Percentiles rank a stretch among this genome's conserved stretches.
phyloP scores from a whole-genome alignment of 1,140 invertebrate species.

The Drosophila novamexicana region DNA sequence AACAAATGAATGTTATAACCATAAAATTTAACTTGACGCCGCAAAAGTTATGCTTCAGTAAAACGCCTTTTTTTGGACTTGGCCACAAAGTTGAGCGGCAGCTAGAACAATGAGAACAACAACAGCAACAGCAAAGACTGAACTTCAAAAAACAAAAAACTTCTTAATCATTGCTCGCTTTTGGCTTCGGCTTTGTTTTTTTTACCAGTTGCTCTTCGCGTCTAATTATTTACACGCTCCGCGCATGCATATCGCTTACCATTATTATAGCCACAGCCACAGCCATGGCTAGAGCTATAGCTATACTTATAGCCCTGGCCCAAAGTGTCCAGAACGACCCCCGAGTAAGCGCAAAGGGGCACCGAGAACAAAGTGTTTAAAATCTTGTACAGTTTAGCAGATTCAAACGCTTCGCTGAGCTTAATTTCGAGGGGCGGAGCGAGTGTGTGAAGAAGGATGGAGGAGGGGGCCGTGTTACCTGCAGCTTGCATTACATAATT shows the following conservation, averaged over 20 bases:
- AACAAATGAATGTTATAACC: slow-evolving; percentile 80
- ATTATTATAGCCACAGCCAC: slow-evolving; percentile 48
- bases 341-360: neutral
- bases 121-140: slow-evolving; percentile 20
- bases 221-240: slow-evolving; percentile 79
- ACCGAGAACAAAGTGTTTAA: slow-evolving; percentile 65
- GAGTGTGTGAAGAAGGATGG: neutral
- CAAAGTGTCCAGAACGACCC: slow-evolving; percentile 54
- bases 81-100: slow-evolving; percentile 8
- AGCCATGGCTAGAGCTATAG: slow-evolving; percentile 22
- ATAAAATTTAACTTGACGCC: slow-evolving; percentile 77
- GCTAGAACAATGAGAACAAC: slow-evolving; percentile 23
- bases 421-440: slow-evolving; percentile 6
- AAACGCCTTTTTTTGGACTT: slow-evolving; percentile 58
- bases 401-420: slow-evolving; percentile 74
- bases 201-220: slow-evolving; percentile 35
- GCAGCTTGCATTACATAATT: slow-evolving; percentile 76
- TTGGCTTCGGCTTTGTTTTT: slow-evolving; percentile 33
- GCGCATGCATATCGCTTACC: slow-evolving; percentile 79
- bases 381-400: slow-evolving; percentile 78
- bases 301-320: slow-evolving; percentile 43
- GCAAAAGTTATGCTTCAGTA: slow-evolving; percentile 78
- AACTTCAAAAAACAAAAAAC: slow-evolving; percentile 40
- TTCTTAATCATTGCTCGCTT: slow-evolving; percentile 66
- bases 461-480: slow-evolving; percentile 7